Base-by-base conservation (phyloP, 2,888 invertebrate species). In the Oxytorus armatus region DNA sequence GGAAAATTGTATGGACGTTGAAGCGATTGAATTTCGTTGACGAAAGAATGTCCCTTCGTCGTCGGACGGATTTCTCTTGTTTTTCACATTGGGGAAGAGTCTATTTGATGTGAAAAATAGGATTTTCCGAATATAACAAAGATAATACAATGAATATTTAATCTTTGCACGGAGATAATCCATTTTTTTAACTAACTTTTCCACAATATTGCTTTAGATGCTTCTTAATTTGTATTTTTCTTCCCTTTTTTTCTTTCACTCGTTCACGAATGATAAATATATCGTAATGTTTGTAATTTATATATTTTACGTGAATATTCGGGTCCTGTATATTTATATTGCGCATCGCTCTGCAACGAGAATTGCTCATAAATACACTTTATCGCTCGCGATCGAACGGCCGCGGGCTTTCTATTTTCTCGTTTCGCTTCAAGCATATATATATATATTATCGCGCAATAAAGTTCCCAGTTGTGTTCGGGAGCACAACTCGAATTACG, bases 321-420 rank as follows among this genome's bases (percentile, higher is more conserved):
- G 25, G 23, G 5, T 44, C 18, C 18, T 18, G 25, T 18, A 68
- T 16, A 21, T 70, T 53, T 61, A n/a, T 57, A n/a, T 47, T 5
- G 16, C 47, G 47, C 44, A 51, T 51, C 61, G 63, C 61, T 68
- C 49, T n/a, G 53, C 53, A 77, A 70, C 55, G 65, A 72, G 49
- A 39, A 44, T 55, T 23, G 36, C 55, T 66, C 65, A 14, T 53
- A 55, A 11, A 36, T 29, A 25, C 47, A 14, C 66, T 77, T 80
- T 82, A 82, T 82, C 75, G 68, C 57, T 63, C 75, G 65, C 74
- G 79, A 82, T 80, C 77, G 74, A 81, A 79, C 81, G 63, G 42
- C 55, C 33, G 57, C 33, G 23, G n/a, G 72, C 79, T 83, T 83
- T 81, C 74, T 81, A 74, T 77, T 79, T 70, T 81, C 66, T 66